These are phyloP conservation scores for Sphaeridia pumilis DNA, from an alignment of 2,888 invertebrate genomes.

Conservation along the genomic window DNA sequence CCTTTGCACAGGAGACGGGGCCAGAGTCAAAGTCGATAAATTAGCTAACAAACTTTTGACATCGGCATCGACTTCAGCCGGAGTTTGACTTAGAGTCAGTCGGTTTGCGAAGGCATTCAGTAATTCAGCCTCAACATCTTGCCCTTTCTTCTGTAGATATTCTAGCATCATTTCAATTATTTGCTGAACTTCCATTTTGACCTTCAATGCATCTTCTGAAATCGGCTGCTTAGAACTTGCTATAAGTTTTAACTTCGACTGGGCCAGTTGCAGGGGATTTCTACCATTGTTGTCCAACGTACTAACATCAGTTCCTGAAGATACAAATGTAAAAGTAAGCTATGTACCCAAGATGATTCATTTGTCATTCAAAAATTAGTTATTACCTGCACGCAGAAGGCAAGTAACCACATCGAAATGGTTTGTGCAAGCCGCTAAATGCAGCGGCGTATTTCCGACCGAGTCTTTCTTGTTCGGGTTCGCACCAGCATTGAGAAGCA, in stretches of 20 bases:
- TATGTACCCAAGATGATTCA: too few species aligned
- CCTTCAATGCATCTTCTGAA: constrained; percentile 37
- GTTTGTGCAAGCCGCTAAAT: constrained; percentile 74
- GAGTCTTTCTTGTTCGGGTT: constrained; percentile 75
- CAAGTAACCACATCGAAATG: constrained; percentile 63
- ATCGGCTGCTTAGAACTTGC: constrained; percentile 38
- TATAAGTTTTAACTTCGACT: constrained; percentile 62
- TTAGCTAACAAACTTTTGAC: constrained; percentile 53
- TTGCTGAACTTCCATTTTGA: constrained; percentile 45
- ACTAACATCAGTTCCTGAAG: constrained; percentile 61
- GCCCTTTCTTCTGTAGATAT: constrained; percentile 52
- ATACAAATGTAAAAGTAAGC: too few species aligned
- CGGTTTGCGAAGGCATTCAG: constrained; percentile 48
- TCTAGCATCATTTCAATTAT: constrained; percentile 61
- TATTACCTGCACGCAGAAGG: constrained; percentile 58
- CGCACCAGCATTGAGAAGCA: constrained; percentile 65
- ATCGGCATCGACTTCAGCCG: constrained; percentile 52
- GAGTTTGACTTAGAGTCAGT: constrained; percentile 49
- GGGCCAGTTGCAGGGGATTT: constrained; percentile 73
- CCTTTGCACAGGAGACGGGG: too few species aligned
- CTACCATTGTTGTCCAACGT: constrained; percentile 63
- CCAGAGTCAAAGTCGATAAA: constrained; percentile 45
- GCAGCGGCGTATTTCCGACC: constrained; percentile 77
- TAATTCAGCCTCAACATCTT: constrained; percentile 48
- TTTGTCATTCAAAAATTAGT: too few species aligned